phyloP scores from a whole-genome alignment of 2,113 vertebrate genomes.

The Chaetodon trifascialis region DNA sequence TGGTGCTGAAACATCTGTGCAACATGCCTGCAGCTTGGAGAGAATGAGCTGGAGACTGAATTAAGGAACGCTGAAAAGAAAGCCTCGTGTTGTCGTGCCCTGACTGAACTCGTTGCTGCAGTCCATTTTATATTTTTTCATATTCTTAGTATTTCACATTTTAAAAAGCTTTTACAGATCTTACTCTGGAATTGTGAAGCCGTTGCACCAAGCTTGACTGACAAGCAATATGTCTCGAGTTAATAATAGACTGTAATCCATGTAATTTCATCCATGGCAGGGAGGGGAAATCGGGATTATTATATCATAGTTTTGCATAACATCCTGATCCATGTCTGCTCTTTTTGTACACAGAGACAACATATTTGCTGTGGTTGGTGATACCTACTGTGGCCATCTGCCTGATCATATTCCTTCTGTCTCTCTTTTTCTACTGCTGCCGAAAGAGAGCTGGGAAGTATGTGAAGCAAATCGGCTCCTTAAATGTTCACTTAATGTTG shows the following conservation, averaged over 20 bases:
- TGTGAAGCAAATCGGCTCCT: constrained; percentile 4
- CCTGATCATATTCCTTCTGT: constrained; percentile 47
- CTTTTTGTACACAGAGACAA: constrained; percentile 33
- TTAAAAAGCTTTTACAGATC: neutral
- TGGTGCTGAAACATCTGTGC: constrained; percentile 21
- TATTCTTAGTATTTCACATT: neutral
- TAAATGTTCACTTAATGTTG: neutral
- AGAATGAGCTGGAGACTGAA: neutral
- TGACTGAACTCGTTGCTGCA: neutral
- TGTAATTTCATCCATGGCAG: neutral
- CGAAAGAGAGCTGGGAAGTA: constrained; percentile 71
- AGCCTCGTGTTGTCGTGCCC: neutral
- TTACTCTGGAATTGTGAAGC: neutral
- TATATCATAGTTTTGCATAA: neutral
- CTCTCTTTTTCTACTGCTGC: constrained; percentile 60
- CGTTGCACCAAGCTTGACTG: neutral
- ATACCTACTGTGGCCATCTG: constrained; percentile 61
- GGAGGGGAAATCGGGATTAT: neutral
- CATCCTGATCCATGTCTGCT: constrained; percentile 4
- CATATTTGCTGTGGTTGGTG: constrained; percentile 62
- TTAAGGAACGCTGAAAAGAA: neutral
- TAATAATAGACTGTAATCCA: neutral
- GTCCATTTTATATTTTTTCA: neutral
- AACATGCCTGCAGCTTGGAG: constrained; percentile 11
- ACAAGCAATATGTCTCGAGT: neutral